Evolutionary conservation across 2,113 vertebrate species (phyloP).

Genomic region (Mesocricetus auratus): DNA sequence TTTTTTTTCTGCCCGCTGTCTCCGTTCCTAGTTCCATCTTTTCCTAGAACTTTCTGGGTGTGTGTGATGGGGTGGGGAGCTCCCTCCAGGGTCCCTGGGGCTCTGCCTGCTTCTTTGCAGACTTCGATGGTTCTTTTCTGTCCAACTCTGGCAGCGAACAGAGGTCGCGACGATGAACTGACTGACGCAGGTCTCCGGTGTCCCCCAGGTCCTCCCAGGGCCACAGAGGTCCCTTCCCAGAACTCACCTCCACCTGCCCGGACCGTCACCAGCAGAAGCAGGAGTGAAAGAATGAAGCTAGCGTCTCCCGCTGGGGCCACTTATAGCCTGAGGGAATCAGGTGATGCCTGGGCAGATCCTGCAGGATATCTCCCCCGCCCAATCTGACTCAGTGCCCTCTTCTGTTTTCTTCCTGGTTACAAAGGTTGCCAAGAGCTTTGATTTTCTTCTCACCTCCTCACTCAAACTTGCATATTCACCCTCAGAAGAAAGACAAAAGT

Average conservation of each 20-base stretch:
- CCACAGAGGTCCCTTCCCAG: not conserved
- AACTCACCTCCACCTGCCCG: not conserved
- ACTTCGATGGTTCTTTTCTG: not conserved
- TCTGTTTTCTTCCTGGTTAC: not conserved
- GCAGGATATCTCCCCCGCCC: not conserved
- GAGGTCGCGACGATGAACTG: no score
- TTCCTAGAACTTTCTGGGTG: not conserved
- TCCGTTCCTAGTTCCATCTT: not conserved
- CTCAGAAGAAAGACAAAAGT: not conserved
- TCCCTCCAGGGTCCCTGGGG: not conserved
- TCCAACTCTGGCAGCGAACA: not conserved
- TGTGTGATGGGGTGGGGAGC: no score
- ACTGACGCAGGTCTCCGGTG: no score
- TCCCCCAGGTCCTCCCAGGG: no score
- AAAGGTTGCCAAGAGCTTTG: not conserved
- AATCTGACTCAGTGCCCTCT: not conserved
- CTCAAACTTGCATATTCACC: not conserved
- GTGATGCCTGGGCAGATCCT: not conserved
- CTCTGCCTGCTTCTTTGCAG: not conserved
- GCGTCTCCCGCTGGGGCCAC: no score
- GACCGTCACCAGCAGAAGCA: not conserved
- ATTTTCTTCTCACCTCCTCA: not conserved
- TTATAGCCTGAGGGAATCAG: not conserved
- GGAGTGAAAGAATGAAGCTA: not conserved
- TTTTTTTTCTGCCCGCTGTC: fast-evolving